phyloP scores from a whole-genome alignment of 2,113 vertebrate genomes.

The Orycteropus afer region DNA sequence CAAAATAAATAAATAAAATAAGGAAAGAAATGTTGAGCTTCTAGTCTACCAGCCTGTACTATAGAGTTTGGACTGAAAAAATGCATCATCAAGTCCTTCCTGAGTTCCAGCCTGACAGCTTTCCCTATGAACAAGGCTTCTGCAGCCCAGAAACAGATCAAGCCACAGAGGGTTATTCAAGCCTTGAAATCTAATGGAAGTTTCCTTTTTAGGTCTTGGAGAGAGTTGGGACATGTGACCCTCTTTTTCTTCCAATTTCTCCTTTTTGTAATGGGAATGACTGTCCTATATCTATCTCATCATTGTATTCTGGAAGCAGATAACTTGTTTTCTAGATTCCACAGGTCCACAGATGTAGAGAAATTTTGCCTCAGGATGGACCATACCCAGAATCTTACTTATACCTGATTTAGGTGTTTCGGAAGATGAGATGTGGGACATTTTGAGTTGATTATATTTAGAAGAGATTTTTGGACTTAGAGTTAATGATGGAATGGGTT shows the following conservation, averaged over 20 bases:
- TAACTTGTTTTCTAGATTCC: background rate
- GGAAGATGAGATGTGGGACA: background rate
- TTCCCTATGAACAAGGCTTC: background rate
- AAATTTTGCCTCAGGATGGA: background rate
- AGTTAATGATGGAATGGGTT: background rate
- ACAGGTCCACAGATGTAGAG: background rate
- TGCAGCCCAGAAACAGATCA: background rate
- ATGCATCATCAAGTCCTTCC: background rate
- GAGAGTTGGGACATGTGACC: background rate
- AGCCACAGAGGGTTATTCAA: background rate
- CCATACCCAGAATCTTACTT: background rate
- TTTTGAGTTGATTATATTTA: background rate
- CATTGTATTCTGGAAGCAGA: background rate
- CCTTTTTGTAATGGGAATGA: background rate
- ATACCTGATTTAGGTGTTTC: background rate
- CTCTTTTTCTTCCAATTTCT: background rate
- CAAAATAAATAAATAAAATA: too few species aligned
- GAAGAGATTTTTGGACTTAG: background rate
- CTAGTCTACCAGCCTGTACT: background rate
- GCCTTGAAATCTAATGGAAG: background rate
- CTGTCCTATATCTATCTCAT: background rate
- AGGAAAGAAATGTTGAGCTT: too few species aligned
- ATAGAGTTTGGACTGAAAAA: background rate
- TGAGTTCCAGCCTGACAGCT: background rate
- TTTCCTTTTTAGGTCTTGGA: background rate